Evolutionary conservation across 2,888 invertebrate species (phyloP).

Genomic region (Trichogramma evanescens): DNA sequence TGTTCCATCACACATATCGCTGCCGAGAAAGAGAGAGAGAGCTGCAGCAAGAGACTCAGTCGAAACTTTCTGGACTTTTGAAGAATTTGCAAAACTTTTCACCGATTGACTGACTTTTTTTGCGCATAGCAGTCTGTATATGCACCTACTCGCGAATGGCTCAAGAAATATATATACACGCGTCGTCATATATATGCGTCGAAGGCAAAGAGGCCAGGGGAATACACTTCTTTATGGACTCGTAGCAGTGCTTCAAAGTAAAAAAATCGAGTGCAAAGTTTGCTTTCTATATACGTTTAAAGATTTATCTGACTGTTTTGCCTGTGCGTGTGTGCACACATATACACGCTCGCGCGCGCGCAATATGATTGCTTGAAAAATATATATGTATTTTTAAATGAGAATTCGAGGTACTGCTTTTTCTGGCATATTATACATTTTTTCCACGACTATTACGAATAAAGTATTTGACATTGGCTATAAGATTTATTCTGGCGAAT

Average conservation of each 20-base stretch:
- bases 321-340: too few relatives aligned
- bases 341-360: too few relatives aligned
- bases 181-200: not conserved
- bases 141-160: not conserved
- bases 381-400: too few relatives aligned
- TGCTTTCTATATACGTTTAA: not conserved
- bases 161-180: not conserved
- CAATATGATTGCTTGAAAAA: too few relatives aligned
- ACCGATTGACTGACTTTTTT: slow-evolving; percentile 15
- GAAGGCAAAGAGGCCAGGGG: not conserved
- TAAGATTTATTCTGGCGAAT: too few relatives aligned
- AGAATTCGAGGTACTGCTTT: too few relatives aligned
- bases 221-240: slow-evolving; percentile 7
- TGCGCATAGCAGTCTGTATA: not conserved
- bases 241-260: slow-evolving; percentile 9
- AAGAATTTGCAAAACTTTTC: slow-evolving; percentile 20
- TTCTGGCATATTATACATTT: too few relatives aligned
- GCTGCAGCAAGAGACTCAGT: not conserved
- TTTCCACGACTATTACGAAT: too few relatives aligned
- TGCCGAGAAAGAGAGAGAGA: not conserved
- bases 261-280: slow-evolving; percentile 19
- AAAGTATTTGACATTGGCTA: too few relatives aligned
- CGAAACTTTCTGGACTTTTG: slow-evolving; percentile 6
- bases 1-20: not conserved
- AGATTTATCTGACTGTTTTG: slow-evolving; percentile 16